Base-by-base conservation (phyloP, 2,113 vertebrate genomes). In the Rafetus swinhoei region DNA sequence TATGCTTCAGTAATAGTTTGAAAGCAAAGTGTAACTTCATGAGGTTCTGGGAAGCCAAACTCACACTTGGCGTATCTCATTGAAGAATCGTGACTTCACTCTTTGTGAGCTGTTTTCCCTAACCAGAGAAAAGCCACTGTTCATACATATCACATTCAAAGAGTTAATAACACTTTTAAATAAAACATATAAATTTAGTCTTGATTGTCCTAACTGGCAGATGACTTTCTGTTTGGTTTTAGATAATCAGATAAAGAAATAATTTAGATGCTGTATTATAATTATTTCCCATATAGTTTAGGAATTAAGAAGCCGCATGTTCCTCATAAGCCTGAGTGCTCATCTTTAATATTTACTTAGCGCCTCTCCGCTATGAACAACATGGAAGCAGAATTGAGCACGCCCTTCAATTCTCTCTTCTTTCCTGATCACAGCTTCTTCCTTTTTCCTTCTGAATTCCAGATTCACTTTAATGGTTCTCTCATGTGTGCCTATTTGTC, bases 1-100 rank as follows among this genome's bases (percentile, higher is more conserved):
- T n/a, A 93, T 56, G 3, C 6, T 45, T 27, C 6, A 1, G 11
- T 80, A 82, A 82, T 27, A 13, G 8, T 69, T 13, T 54, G 1
- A 50, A 6, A 76, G 84, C 81, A 74, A 0, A 12, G 53, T 3
- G 19, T 39, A 85, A 79, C 86, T 85, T 92, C 50, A 25, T 90
- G 32, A 90, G 93, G 96, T 86, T 1, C n/a, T n/a, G 92, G 27
- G 3, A 76, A 94, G 52, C 15, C 3, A 79, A 69, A 81, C 81
- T 79, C 19, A 74, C 50, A 90, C 50, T 81, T 81, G 45, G 22
- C 1, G 25, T 2, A 86, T 92, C 89, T 86, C 84, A 7, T 39
- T 25, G 82, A 79, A 12, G 83, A 14, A 89, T 87, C 81, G 90
- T 84, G 59, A 11, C 3, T 91, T 80, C 94, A 81, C 90, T 80